Conservation (phyloP, 2,797 vertebrate genomes). For the Scyliorhinus canicula region DNA sequence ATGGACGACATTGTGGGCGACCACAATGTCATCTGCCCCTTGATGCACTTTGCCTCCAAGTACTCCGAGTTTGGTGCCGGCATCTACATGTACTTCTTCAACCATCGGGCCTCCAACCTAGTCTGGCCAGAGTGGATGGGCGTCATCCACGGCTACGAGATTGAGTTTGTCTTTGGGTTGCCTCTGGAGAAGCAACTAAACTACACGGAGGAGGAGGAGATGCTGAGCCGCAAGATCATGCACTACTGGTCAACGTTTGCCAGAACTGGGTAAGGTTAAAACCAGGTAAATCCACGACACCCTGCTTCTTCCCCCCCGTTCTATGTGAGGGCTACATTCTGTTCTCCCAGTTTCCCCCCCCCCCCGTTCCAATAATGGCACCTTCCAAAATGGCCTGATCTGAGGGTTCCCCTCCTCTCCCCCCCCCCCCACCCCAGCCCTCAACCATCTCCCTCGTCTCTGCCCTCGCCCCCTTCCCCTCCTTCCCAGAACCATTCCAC, state of each 20-base stretch:
- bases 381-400: too few species aligned
- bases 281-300: too few species aligned
- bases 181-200: constrained; percentile 76
- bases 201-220: constrained; percentile 77
- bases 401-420: too few species aligned
- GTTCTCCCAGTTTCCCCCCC: too few species aligned
- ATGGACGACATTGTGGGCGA: constrained; percentile 85
- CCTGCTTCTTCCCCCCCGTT: too few species aligned
- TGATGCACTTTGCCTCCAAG: constrained; percentile 69
- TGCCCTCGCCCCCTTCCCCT: too few species aligned
- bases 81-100: constrained; percentile 77
- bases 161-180: constrained; percentile 86
- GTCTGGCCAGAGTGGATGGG: constrained; percentile 92
- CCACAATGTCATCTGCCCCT: constrained; percentile 84
- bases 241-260: constrained; percentile 91
- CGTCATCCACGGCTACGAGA: constrained; percentile 92
- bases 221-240: constrained; percentile 79
- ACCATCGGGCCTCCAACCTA: constrained; percentile 82
- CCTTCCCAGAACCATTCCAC: too few species aligned
- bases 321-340: too few species aligned
- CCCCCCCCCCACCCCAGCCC: too few species aligned
- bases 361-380: too few species aligned
- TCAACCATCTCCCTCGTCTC: too few species aligned
- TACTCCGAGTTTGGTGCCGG: constrained; percentile 64
- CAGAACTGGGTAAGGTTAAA: constrained; percentile 51